These are phyloP conservation scores for Orthonyx spaldingii DNA, from an alignment of 2,113 vertebrate genomes.

Conservation along the genomic window DNA sequence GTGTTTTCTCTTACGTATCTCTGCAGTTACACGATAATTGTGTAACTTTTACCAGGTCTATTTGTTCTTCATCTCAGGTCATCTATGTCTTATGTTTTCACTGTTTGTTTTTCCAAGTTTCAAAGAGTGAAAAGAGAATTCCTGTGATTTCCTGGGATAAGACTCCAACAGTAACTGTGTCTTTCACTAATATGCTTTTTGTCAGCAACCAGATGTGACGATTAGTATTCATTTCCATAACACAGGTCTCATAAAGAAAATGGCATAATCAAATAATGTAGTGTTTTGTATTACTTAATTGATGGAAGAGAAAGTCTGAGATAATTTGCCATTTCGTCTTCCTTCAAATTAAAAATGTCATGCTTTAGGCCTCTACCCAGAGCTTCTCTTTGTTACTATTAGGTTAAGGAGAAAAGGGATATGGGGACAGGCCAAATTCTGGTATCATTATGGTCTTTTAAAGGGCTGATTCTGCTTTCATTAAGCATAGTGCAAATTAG, in stretches of 20 bases:
- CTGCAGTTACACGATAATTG: neutral
- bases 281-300: neutral
- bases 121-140: neutral
- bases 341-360: neutral
- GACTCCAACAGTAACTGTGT: neutral
- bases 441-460: neutral
- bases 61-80: neutral
- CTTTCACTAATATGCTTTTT: neutral
- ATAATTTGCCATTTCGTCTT: neutral
- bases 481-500: neutral
- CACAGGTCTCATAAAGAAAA: neutral
- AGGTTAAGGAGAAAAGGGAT: neutral
- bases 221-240: neutral
- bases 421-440: neutral
- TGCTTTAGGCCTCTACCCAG: neutral
- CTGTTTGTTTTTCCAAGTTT: neutral
- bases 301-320: neutral
- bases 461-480: neutral
- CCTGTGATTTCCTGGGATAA: neutral
- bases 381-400: neutral
- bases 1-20: neutral
- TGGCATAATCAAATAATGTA: neutral
- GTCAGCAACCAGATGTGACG: neutral
- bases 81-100: neutral
- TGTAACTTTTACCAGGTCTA: neutral